Base-by-base conservation (phyloP, 2,888 invertebrate species). In the Drosophila falleni region DNA sequence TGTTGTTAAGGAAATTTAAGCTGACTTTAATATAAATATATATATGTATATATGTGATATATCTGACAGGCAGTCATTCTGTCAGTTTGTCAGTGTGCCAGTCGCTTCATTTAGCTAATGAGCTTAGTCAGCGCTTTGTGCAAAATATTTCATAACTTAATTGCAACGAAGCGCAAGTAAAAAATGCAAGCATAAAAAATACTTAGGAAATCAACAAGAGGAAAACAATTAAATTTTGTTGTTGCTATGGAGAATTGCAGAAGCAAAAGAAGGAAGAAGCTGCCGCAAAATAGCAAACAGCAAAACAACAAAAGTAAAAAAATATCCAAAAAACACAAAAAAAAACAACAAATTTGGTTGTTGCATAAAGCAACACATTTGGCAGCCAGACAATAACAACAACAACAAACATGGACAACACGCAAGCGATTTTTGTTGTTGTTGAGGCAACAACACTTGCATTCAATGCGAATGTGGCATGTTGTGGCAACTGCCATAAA, bases 81-180 rank as follows among this genome's bases (percentile, higher is more conserved):
- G 33, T 46, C 60, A 63, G 39, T 50, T 47, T 54, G 74, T 56
- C 59, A 78, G 55, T 77, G 67, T 62, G 75, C 31, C 78, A 72
- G 23, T 66, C 64, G 47, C 42, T 59, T 62, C 76, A 39, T 68
- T 79, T 59, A 39, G 59, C 63, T 78, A 71, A 69, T 80, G 77
- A 64, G 89, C 87, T 81, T 73, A 67, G 85, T 89, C 89, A 89
- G 89, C 89, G 51, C 56, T 80, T 81, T 83, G 61, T 50, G 55
- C 46, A 65, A 53, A 67, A 56, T 50, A 89, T 84, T 84, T 84
- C 89, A 87, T 89, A 84, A 84, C 62, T 72, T 73, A 76, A 81
- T 84, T 72, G 83, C 87, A 69, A 54, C 65, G 59, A 64, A 71
- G 67, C 44, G 71, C 58, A 54, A 41, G 54, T 68, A 56, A 78